Conservation (phyloP, 2,113 vertebrate genomes). For the Diphyllodes magnificus region DNA sequence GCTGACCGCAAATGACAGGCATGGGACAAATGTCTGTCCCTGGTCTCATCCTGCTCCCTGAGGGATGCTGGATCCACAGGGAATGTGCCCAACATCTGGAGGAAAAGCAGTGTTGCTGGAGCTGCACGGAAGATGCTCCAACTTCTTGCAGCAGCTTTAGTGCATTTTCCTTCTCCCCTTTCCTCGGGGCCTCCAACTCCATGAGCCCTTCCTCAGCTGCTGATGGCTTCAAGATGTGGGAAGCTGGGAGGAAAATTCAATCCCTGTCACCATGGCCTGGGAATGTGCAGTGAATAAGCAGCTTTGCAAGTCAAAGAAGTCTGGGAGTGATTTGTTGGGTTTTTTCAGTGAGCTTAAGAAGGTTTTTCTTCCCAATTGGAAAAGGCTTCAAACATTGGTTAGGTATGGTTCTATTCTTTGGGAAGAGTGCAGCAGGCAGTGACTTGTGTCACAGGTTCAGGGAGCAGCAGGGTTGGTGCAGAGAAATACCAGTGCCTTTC, state of each 20-base stretch:
- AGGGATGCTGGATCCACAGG: background rate
- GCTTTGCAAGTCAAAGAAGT: background rate
- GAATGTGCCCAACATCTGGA: background rate
- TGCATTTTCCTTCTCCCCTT: background rate
- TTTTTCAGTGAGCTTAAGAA: background rate
- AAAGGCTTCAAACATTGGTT: background rate
- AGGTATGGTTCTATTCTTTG: background rate
- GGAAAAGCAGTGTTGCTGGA: background rate
- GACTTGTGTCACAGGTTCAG: background rate
- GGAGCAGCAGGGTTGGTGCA: background rate
- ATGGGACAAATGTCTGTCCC: background rate
- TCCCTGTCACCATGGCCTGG: background rate
- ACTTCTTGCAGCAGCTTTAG: background rate
- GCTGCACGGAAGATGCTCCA: background rate
- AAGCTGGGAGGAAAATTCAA: background rate
- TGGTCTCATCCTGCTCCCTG: background rate
- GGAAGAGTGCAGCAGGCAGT: background rate
- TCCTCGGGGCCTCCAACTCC: background rate
- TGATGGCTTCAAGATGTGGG: slow-evolving; percentile 63
- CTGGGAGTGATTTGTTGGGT: background rate
- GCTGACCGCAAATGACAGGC: background rate
- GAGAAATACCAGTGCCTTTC: background rate
- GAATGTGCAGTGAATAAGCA: background rate
- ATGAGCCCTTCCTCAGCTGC: background rate
- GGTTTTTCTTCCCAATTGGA: background rate